Conservation (phyloP, 2,113 vertebrate genomes). For the Salvator merianae region DNA sequence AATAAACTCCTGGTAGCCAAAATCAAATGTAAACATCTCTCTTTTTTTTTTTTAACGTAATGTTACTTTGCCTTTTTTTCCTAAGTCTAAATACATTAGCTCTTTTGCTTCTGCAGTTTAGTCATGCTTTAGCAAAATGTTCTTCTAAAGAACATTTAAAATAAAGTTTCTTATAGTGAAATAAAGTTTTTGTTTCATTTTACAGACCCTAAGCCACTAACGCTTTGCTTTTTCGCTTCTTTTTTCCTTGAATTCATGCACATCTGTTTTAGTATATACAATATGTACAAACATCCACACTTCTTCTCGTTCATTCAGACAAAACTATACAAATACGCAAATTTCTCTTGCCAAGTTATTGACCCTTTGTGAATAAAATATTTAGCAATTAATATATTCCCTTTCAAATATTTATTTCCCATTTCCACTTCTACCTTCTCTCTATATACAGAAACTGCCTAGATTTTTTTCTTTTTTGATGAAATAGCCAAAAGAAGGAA, state of each 20-base stretch:
- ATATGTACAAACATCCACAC: conserved; percentile 99
- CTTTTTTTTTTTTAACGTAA: conserved; percentile 83
- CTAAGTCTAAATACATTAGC: conserved; percentile 98
- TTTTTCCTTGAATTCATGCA: conserved; percentile 99
- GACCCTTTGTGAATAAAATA: conserved; percentile 99
- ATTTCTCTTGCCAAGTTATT: conserved; percentile 97
- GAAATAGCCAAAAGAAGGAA: conserved; percentile 96
- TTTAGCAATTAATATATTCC: conserved; percentile 97
- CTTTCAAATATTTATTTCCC: conserved; percentile 93
- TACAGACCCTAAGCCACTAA: conserved; percentile 99
- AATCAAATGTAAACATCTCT: conserved; percentile 93
- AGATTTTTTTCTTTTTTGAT: conserved; percentile 69
- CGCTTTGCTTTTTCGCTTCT: conserved; percentile 92
- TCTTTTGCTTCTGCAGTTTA: conserved; percentile 93
- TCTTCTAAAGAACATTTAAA: conserved; percentile 99
- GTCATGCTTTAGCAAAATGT: conserved; percentile 99
- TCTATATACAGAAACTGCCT: conserved; percentile 97
- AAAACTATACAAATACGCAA: conserved; percentile 99
- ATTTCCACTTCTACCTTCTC: conserved; percentile 91
- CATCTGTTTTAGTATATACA: conserved; percentile 99
- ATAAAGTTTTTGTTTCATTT: conserved; percentile 97
- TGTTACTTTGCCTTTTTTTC: conserved; percentile 92
- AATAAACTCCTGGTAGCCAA: conserved; percentile 94
- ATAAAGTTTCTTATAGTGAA: conserved; percentile 99
- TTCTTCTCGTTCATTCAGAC: conserved; percentile 94